Conservation (phyloP, 2,888 invertebrate species). For the Hirtodrosophila cameraria region DNA sequence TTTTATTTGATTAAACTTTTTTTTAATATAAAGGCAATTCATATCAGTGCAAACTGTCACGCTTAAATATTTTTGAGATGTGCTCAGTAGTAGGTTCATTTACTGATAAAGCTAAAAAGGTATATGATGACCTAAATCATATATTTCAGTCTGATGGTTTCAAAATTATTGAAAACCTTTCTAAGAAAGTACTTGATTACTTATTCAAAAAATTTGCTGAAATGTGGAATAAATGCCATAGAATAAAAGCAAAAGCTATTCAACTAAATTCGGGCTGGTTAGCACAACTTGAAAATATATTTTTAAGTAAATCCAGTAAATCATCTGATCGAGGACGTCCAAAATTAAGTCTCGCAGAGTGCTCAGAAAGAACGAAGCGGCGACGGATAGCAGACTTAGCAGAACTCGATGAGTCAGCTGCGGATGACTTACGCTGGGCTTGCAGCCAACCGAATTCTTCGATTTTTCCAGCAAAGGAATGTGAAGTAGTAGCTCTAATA, state of each 20-base stretch:
- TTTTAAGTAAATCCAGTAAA: constrained; percentile 9
- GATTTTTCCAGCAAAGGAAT: constrained; percentile 15
- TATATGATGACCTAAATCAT: constrained; percentile 18
- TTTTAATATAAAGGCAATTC: constrained; percentile 13
- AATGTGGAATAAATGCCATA: constrained; percentile 17
- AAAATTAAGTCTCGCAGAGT: constrained; percentile 17
- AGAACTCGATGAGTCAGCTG: constrained; percentile 27
- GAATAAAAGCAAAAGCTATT: constrained; percentile 15
- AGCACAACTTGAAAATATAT: not conserved
- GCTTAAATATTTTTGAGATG: constrained; percentile 25
- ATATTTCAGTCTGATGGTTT: constrained; percentile 18
- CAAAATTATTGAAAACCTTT: constrained; percentile 8
- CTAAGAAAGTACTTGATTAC: constrained; percentile 13
- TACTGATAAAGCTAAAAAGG: constrained; percentile 21
- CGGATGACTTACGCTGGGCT: constrained; percentile 26
- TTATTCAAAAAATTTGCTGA: constrained; percentile 18
- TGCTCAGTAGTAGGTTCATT: constrained; percentile 19
- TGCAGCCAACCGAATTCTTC: constrained; percentile 17
- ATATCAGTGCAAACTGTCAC: constrained; percentile 17
- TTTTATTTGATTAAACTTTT: constrained; percentile 1
- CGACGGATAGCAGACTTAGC: constrained; percentile 23
- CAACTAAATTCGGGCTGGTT: constrained; percentile 14
- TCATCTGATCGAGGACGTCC: constrained; percentile 16
- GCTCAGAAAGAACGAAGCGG: too few relatives aligned
- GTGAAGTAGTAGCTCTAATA: constrained; percentile 21